A percentile compares a stretch with the other conserved stretches of the same genome.
Evolutionary conservation across 2,888 invertebrate species (phyloP).

Genomic region (Myopa tessellatipennis): DNA sequence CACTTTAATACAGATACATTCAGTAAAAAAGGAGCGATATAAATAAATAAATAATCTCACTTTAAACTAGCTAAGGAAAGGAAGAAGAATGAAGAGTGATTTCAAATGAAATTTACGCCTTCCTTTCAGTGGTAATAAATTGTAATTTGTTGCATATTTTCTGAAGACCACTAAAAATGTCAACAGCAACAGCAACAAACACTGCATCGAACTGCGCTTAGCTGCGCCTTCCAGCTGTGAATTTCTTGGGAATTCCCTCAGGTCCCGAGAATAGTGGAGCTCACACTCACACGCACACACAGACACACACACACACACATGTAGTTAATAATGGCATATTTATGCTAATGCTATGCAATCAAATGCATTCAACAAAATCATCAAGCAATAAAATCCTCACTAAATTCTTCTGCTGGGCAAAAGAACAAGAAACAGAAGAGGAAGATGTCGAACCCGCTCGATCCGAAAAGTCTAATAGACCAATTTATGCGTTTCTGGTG

Average conservation of each 20-base stretch:
- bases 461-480: slow-evolving; percentile 42
- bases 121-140: slow-evolving; percentile 38
- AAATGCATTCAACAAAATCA: slow-evolving; percentile 63
- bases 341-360: slow-evolving; percentile 64
- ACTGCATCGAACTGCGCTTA: slow-evolving; percentile 34
- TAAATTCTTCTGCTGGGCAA: slow-evolving; percentile 1
- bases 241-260: slow-evolving; percentile 66
- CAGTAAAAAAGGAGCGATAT: too few relatives aligned
- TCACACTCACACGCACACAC: slow-evolving; percentile 19
- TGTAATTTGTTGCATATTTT: slow-evolving; percentile 56
- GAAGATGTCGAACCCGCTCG: neutral
- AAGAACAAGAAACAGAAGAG: neutral
- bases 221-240: slow-evolving; percentile 61
- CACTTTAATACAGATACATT: too few relatives aligned
- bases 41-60: too few relatives aligned
- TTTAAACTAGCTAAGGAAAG: neutral
- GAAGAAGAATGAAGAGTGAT: too few relatives aligned
- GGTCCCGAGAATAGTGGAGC: slow-evolving; percentile 1
- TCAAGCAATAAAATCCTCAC: slow-evolving; percentile 38
- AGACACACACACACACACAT: slow-evolving; percentile 13
- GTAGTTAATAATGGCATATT: slow-evolving; percentile 59
- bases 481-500: slow-evolving; percentile 48
- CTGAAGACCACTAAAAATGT: slow-evolving; percentile 48
- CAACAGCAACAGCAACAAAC: slow-evolving; percentile 36
- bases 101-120: neutral